Conservation (phyloP, 2,113 vertebrate species). For the Passer domesticus region DNA sequence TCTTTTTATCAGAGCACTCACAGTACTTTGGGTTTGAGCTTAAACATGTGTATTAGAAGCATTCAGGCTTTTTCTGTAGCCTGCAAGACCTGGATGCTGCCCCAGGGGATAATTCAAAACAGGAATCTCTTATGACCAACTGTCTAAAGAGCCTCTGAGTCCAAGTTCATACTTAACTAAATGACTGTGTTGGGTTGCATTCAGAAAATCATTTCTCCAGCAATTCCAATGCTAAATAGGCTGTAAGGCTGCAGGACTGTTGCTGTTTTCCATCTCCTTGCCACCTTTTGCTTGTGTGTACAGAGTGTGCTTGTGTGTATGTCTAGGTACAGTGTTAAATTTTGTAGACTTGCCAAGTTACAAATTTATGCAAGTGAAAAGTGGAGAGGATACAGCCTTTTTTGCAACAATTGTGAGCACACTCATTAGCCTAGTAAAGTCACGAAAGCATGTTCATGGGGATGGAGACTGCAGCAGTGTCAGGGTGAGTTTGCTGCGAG, state of each 20-base stretch:
- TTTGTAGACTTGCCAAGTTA: not conserved
- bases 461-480: not conserved
- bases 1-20: not conserved
- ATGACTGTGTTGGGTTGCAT: not conserved
- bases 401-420: not conserved
- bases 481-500: not conserved
- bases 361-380: not conserved
- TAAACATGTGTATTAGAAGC: not conserved
- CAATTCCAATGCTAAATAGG: not conserved
- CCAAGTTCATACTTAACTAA: not conserved
- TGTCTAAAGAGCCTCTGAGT: not conserved
- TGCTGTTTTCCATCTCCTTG: not conserved
- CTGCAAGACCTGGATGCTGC: not conserved
- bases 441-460: not conserved
- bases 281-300: not conserved
- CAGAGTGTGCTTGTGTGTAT: accelerated
- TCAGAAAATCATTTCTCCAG: not conserved
- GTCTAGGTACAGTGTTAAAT: not conserved
- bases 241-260: not conserved
- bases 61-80: not conserved
- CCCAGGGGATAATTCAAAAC: not conserved
- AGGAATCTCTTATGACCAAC: not conserved
- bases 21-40: not conserved
- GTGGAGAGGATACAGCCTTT: not conserved
- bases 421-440: not conserved